These are phyloP conservation scores for Watsonalla binaria DNA, from an alignment of 2,888 invertebrate species.

Conservation along the genomic window DNA sequence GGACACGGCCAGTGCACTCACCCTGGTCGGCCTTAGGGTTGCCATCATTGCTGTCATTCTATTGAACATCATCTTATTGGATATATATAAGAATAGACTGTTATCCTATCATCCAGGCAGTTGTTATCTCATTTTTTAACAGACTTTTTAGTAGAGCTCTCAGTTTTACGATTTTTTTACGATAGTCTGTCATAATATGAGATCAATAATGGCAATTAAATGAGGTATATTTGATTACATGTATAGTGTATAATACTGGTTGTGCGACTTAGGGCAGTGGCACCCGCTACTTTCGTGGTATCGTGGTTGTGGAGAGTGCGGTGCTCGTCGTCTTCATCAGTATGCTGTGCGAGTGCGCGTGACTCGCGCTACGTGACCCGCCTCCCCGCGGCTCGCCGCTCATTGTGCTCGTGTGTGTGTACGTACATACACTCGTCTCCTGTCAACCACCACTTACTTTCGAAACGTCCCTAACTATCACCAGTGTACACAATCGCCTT, in stretches of 20 bases:
- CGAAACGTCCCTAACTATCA: slow-evolving; percentile 40
- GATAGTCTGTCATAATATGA: too few relatives aligned
- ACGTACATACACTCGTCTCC: slow-evolving; percentile 36
- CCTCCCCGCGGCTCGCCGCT: slow-evolving; percentile 37
- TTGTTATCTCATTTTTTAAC: too few relatives aligned
- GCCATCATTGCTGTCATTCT: neutral
- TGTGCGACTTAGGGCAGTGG: neutral
- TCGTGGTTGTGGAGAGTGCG: slow-evolving; percentile 20
- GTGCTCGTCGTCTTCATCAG: slow-evolving; percentile 41
- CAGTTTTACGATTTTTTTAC: too few relatives aligned
- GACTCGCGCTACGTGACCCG: slow-evolving; percentile 56
- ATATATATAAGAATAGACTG: too few relatives aligned
- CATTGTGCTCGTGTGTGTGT: slow-evolving; percentile 13
- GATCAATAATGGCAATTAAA: too few relatives aligned
- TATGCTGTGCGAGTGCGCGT: slow-evolving; percentile 54
- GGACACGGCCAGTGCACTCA: slow-evolving; percentile 32
- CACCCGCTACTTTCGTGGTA: neutral
- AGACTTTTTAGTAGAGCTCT: too few relatives aligned
- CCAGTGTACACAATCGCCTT: slow-evolving; percentile 32
- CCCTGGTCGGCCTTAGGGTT: slow-evolving; percentile 17
- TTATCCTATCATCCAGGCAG: too few relatives aligned
- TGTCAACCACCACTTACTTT: slow-evolving; percentile 45
- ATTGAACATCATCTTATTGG: too few relatives aligned
- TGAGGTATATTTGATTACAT: too few relatives aligned
- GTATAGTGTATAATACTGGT: neutral